Conservation (phyloP, 2,113 vertebrate species). For the Leucoraja erinaceus region DNA sequence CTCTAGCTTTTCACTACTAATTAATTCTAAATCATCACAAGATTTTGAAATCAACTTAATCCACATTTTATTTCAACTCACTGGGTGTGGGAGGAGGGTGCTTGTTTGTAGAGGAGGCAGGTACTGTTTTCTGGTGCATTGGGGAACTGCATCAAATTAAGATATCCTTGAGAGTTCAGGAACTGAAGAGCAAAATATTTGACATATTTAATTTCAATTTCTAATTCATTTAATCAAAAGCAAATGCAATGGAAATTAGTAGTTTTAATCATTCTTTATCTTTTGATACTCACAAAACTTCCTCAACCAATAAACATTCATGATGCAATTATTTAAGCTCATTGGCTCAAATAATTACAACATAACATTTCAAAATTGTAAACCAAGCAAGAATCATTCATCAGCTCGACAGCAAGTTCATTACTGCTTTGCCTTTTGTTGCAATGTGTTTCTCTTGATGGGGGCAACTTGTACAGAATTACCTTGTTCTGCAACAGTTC, state of each 20-base stretch:
- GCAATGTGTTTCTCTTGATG: background rate
- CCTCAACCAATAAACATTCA: background rate
- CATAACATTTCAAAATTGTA: background rate
- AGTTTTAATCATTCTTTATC: background rate
- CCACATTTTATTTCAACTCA: no score
- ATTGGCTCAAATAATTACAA: background rate
- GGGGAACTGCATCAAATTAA: background rate
- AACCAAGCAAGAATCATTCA: background rate
- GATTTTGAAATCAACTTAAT: no score
- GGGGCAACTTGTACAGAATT: background rate
- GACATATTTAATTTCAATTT: background rate
- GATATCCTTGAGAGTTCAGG: background rate
- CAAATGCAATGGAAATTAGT: background rate
- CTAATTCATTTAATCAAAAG: background rate
- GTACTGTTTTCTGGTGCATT: background rate
- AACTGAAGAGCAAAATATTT: background rate
- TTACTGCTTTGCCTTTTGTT: background rate
- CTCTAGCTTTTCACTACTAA: no score
- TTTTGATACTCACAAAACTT: constrained; percentile 9
- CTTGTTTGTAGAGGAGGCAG: no score
- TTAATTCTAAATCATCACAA: no score
- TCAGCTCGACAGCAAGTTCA: background rate
- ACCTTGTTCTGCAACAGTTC: background rate
- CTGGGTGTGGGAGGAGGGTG: no score
- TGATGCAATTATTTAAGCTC: background rate